Percentiles rank a stretch among this genome's conserved stretches.
phyloP scores from a whole-genome alignment of 2,113 vertebrate genomes.

The Clupea harengus region DNA sequence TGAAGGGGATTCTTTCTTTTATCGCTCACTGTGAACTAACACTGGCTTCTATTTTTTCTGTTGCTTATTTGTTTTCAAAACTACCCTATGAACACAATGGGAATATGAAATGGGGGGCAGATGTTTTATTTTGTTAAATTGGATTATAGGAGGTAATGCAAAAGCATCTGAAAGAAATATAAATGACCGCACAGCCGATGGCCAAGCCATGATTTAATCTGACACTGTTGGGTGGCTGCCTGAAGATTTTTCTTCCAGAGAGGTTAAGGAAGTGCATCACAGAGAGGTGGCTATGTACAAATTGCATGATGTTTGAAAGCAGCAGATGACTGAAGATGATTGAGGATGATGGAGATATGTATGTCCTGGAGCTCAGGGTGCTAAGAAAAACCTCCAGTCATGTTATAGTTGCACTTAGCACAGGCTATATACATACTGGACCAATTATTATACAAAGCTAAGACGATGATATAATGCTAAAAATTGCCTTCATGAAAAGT shows the following conservation, averaged over 20 bases:
- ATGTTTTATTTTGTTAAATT: neutral
- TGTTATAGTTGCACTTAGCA: too few relatives aligned
- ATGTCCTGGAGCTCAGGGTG: neutral
- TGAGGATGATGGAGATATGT: neutral
- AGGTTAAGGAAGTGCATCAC: conserved; percentile 8
- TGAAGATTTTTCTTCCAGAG: neutral
- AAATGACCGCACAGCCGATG: neutral
- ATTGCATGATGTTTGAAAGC: neutral
- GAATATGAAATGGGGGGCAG: neutral
- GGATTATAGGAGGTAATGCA: neutral
- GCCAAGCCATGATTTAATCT: conserved; percentile 9
- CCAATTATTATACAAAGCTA: neutral
- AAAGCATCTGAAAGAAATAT: neutral
- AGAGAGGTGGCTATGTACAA: neutral
- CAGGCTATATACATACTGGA: neutral
- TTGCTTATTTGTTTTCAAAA: neutral
- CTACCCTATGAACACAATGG: neutral
- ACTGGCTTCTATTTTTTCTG: conserved; percentile 6
- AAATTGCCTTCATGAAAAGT: neutral
- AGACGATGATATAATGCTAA: neutral
- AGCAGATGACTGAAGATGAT: neutral
- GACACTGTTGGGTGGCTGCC: neutral
- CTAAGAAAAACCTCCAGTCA: neutral
- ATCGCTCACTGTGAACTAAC: conserved; percentile 31
- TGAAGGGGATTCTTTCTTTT: conserved; percentile 32